Percentiles rank a stretch among this genome's conserved stretches.
Evolutionary conservation across 2,797 vertebrate species (phyloP).

Genomic region (Cichlasoma orientale): DNA sequence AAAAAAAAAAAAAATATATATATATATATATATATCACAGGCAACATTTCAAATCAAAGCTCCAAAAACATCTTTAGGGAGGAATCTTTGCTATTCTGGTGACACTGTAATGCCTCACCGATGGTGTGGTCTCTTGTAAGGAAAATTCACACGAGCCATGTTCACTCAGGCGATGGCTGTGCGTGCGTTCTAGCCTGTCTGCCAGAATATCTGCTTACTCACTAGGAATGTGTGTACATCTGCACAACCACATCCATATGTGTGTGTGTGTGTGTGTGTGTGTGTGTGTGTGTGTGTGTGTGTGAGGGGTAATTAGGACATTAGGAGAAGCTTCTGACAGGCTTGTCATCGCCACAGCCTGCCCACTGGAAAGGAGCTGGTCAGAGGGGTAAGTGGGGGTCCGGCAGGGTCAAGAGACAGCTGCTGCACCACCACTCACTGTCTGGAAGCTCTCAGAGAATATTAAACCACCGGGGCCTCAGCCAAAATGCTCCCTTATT

Average conservation of each 20-base stretch:
- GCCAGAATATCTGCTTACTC: slow-evolving; percentile 60
- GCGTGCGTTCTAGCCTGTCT: slow-evolving; percentile 31
- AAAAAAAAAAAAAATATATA: not conserved
- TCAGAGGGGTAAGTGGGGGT: slow-evolving; percentile 75
- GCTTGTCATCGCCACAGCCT: slow-evolving; percentile 80
- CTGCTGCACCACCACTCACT: slow-evolving; percentile 78
- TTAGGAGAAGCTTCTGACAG: slow-evolving; percentile 82
- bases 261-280: too few species aligned
- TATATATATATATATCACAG: not conserved
- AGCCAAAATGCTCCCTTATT: slow-evolving; percentile 67
- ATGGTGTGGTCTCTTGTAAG: slow-evolving; percentile 38
- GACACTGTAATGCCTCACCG: slow-evolving; percentile 47
- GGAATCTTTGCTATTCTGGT: slow-evolving; percentile 53
- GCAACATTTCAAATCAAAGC: slow-evolving; percentile 55
- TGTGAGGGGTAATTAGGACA: slow-evolving; percentile 80
- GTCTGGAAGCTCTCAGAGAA: slow-evolving; percentile 80
- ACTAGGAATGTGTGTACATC: slow-evolving; percentile 41
- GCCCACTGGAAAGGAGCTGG: slow-evolving; percentile 75
- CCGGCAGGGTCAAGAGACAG: slow-evolving; percentile 76
- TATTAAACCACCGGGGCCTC: slow-evolving; percentile 72
- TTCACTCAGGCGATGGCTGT: slow-evolving; percentile 15
- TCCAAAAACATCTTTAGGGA: slow-evolving; percentile 51
- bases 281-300: not conserved
- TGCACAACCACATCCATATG: slow-evolving; percentile 2
- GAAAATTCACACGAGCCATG: slow-evolving; percentile 45